A percentile compares a stretch with the other conserved stretches of the same genome.
Evolutionary conservation across 2,888 invertebrate species (phyloP).

Genomic region (Oscheius myriophilus): DNA sequence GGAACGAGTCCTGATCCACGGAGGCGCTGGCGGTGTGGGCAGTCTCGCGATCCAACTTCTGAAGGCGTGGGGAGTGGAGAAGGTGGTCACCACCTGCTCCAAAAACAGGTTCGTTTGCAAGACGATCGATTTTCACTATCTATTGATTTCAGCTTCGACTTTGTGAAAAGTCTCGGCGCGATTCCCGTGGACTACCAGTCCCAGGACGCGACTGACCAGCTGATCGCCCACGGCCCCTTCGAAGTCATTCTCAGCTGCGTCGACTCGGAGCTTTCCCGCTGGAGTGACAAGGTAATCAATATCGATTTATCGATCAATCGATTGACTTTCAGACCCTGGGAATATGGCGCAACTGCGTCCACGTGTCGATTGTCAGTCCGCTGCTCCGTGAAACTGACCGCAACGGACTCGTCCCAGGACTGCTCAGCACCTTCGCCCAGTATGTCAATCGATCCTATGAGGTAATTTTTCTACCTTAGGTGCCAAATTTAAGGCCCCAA

Average conservation of each 20-base stretch:
- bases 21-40: constrained; percentile 91
- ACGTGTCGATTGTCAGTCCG: constrained; percentile 85
- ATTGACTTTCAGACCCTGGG: constrained; percentile 70
- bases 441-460: constrained; percentile 50
- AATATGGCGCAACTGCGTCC: constrained; percentile 79
- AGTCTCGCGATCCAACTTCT: constrained; percentile 83
- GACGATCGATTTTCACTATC: too few species aligned
- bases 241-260: constrained; percentile 85
- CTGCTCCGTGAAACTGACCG: constrained; percentile 82
- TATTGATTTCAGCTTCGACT: constrained; percentile 44
- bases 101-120: constrained; percentile 75
- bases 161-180: constrained; percentile 79
- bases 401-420: constrained; percentile 59
- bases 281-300: constrained; percentile 53
- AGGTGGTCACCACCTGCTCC: constrained; percentile 81
- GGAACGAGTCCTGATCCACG: constrained; percentile 79
- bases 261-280: constrained; percentile 74
- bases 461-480: constrained; percentile 42
- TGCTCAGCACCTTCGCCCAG: constrained; percentile 52
- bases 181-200: constrained; percentile 82
- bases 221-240: constrained; percentile 80
- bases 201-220: constrained; percentile 76
- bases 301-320: not conserved
- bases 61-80: constrained; percentile 80
- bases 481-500: too few species aligned